Base-by-base conservation (phyloP, 2,797 vertebrate species). In the Onychomys torridus region DNA sequence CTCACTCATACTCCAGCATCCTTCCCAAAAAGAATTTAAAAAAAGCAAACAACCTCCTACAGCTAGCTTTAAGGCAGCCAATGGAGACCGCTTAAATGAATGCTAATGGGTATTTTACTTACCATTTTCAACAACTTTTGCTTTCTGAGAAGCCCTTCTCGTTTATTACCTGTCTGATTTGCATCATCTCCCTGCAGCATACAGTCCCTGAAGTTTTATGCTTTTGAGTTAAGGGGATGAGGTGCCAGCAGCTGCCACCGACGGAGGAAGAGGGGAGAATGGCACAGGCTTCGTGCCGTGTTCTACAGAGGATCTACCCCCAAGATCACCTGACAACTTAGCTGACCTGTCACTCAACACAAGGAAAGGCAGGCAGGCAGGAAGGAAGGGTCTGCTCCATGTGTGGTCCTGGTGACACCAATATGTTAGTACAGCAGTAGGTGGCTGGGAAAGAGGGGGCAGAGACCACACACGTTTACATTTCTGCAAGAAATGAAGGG, bases 131-230 rank as follows among this genome's bases (percentile, higher is more conserved):
- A 21, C 43, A 94, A 97, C 89, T 96, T 97, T 65, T 79, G 63
- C 86, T 73, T 73, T 96, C 96, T 91, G 96, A 75, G 91, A 97
- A 75, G 82, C 96, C 96, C 96, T 92, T 93, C 94, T 92, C 92
- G 78, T 96, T 98, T 98, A 98, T 94, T 97, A 98, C 97, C 96
- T 97, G 98, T 90, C 95, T 98, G 98, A 98, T 97, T 98, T 98
- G 98, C 98, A 97, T 96, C 93, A 96, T 98, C 92, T 86, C 79
- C 46, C 37, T 29, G 61, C 90, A 81, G 97, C 93, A 87, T 96
- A 97, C 95, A 94, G 96, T 82, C 97, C 88, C 94, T 1, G 87
- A 96, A 95, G 97, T 79, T 11, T 32, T 93, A 40, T 90, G 91
- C 91, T 98, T 97, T 98, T 98, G 98, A 98, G 97, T 95, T 98